Percentiles rank a stretch among this genome's conserved stretches.
Evolutionary conservation across 2,113 vertebrate genomes (phyloP).

Genomic region (Upupa epops): DNA sequence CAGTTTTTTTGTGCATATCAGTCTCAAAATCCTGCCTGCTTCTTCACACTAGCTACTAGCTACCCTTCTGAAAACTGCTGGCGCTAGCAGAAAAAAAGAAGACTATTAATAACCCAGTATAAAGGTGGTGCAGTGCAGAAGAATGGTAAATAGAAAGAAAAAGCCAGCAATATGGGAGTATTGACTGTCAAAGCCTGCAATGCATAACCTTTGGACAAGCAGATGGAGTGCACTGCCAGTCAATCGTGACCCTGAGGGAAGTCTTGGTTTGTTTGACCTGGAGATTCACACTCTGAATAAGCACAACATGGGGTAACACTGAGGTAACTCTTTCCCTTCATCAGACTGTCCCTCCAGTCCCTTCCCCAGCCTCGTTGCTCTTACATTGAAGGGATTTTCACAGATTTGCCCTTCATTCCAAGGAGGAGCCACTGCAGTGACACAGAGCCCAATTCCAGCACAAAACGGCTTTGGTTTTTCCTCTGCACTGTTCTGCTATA

Average conservation of each 20-base stretch:
- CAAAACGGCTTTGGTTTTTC: background rate
- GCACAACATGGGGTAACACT: constrained; percentile 13
- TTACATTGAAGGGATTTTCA: background rate
- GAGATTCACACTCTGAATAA: background rate
- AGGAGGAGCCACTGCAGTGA: background rate
- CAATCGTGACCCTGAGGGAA: background rate
- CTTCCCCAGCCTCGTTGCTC: too few species aligned
- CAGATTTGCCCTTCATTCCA: background rate
- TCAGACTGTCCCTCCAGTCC: too few species aligned
- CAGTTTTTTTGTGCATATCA: background rate
- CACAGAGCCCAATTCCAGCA: background rate
- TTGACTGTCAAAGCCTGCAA: background rate
- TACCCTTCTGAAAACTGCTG: background rate
- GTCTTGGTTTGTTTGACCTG: background rate
- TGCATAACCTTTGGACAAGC: background rate
- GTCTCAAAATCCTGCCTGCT: too few species aligned
- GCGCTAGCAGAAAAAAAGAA: background rate
- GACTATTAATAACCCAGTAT: background rate
- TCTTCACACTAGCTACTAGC: background rate
- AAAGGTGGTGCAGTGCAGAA: background rate
- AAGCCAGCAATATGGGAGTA: background rate
- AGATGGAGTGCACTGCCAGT: background rate
- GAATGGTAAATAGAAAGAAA: background rate
- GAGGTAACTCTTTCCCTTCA: background rate
- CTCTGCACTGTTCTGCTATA: background rate